A percentile compares a stretch with the other conserved stretches of the same genome.
Conservation (phyloP, 2,113 vertebrate species). For the Lampris incognitus region DNA sequence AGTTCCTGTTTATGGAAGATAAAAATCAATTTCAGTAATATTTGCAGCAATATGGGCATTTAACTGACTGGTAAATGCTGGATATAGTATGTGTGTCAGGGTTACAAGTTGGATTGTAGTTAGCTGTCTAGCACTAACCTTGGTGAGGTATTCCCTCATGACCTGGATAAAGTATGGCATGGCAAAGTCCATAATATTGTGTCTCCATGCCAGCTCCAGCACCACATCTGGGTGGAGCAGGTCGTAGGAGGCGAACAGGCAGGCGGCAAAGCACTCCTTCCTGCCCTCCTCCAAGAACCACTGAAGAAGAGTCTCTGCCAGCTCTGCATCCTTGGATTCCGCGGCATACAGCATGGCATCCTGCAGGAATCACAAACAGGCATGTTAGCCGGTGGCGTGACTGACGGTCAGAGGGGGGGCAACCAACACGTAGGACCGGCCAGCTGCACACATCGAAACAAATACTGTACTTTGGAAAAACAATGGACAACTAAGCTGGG, state of each 20-base stretch:
- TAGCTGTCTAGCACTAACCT: conserved; percentile 78
- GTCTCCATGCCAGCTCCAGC: conserved; percentile 91
- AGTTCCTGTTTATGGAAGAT: background rate
- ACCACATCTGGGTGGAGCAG: conserved; percentile 90
- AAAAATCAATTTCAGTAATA: background rate
- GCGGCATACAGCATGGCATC: conserved; percentile 92
- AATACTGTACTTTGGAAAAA: background rate
- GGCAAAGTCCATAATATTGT: conserved; percentile 89
- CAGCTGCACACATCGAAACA: background rate
- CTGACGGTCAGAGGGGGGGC: background rate
- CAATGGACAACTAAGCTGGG: background rate
- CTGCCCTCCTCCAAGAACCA: conserved; percentile 93
- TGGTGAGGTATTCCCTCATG: conserved; percentile 90
- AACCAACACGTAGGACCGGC: no score
- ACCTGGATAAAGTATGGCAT: conserved; percentile 95
- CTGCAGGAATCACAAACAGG: conserved; percentile 63
- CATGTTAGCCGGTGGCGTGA: background rate
- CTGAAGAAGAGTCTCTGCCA: conserved; percentile 88
- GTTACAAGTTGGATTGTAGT: no score
- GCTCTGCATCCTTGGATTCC: conserved; percentile 88
- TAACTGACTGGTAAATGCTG: background rate
- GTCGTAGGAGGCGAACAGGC: conserved; percentile 90
- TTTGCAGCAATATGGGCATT: background rate
- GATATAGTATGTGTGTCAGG: background rate
- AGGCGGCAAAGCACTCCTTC: conserved; percentile 89